Percentiles rank a stretch among this genome's conserved stretches.
Conservation (phyloP, 2,797 vertebrate species). For the Brachymystax lenok region DNA sequence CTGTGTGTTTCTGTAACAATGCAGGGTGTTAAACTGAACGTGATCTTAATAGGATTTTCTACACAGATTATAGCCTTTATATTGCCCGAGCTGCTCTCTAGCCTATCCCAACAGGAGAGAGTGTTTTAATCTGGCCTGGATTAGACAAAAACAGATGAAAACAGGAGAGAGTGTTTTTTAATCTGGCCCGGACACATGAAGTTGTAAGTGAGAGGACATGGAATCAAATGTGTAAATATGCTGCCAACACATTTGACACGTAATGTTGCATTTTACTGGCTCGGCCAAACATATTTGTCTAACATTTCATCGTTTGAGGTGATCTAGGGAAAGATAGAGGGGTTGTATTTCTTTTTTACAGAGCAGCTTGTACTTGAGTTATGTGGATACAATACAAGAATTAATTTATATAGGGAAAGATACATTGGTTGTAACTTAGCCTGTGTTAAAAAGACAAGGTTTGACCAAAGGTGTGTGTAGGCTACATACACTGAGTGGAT, state of each 20-base stretch:
- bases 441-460: too few species aligned
- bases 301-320: not conserved
- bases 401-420: too few species aligned
- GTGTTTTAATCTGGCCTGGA: slow-evolving; percentile 78
- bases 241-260: slow-evolving; percentile 53
- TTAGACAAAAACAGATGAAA: slow-evolving; percentile 66
- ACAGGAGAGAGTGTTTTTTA: slow-evolving; percentile 71
- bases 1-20: slow-evolving; percentile 82
- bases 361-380: too few species aligned
- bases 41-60: slow-evolving; percentile 85
- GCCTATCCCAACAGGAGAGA: slow-evolving; percentile 66
- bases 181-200: slow-evolving; percentile 74
- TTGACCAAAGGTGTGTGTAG: too few species aligned
- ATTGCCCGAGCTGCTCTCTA: slow-evolving; percentile 51
- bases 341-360: too few species aligned
- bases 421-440: too few species aligned
- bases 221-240: slow-evolving; percentile 58
- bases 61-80: slow-evolving; percentile 83
- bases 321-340: not conserved
- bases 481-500: too few species aligned
- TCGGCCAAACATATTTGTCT: slow-evolving; percentile 1
- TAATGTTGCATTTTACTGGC: slow-evolving; percentile 56
- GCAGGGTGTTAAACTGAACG: slow-evolving; percentile 78
- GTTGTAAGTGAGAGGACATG: slow-evolving; percentile 65
- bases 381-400: too few species aligned